Conservation (phyloP, 1,140 invertebrate species). For the Portunus trituberculatus region DNA sequence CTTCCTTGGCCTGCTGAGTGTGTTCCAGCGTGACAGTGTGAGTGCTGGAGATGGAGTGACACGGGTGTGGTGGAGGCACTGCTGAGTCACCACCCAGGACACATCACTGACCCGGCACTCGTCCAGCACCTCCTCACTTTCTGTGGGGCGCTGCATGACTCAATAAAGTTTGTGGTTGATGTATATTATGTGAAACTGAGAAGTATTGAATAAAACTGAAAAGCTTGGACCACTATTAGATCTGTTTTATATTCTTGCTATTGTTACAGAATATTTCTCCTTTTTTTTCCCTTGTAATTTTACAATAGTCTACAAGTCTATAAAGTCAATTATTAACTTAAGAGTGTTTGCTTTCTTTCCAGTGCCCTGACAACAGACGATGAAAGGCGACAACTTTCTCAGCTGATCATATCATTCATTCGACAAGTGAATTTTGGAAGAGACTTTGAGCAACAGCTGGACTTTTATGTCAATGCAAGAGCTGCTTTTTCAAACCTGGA, state of each 20-base stretch:
- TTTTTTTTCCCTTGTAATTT: neutral
- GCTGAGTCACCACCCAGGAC: slow-evolving; percentile 83
- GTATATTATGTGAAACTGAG: too few species aligned
- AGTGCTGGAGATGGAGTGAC: slow-evolving; percentile 92
- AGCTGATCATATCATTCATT: slow-evolving; percentile 90
- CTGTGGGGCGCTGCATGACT: slow-evolving; percentile 93
- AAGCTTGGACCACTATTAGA: too few species aligned
- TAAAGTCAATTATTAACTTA: slow-evolving; percentile 43
- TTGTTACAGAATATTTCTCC: neutral
- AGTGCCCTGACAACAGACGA: slow-evolving; percentile 96
- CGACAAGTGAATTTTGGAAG: slow-evolving; percentile 89
- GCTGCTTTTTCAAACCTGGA: slow-evolving; percentile 94
- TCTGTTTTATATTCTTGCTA: neutral
- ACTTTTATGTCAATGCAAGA: slow-evolving; percentile 95
- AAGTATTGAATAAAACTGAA: too few species aligned
- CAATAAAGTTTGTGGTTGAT: slow-evolving; percentile 88
- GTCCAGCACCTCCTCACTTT: slow-evolving; percentile 93
- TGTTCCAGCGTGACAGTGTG: slow-evolving; percentile 91
- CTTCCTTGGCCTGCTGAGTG: slow-evolving; percentile 93
- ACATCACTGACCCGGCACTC: slow-evolving; percentile 90
- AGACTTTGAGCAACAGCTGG: slow-evolving; percentile 94
- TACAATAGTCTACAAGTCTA: neutral
- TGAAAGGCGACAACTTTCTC: slow-evolving; percentile 92
- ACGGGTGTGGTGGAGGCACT: slow-evolving; percentile 90
- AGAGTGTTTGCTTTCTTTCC: slow-evolving; percentile 77